These are phyloP conservation scores for Ptychobarbus kaznakovi DNA, from an alignment of 2,797 vertebrate species.

Conservation along the genomic window DNA sequence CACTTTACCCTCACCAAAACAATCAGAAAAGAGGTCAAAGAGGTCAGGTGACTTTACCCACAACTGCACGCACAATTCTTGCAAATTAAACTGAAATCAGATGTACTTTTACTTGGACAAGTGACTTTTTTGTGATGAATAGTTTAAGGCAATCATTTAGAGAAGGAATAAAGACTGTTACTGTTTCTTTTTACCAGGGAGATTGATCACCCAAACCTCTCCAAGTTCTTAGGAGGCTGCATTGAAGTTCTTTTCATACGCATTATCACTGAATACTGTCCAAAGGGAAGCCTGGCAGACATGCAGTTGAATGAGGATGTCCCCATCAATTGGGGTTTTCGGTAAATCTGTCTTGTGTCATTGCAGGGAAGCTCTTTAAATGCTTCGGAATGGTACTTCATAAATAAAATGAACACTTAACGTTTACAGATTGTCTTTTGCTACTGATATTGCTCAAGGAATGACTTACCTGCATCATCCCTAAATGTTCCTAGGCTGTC, in stretches of 20 bases:
- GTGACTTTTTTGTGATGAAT: neutral
- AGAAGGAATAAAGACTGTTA: neutral
- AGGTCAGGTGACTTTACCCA: slow-evolving; percentile 73
- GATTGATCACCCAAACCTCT: slow-evolving; percentile 82
- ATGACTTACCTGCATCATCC: slow-evolving; percentile 81
- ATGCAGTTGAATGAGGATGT: slow-evolving; percentile 80
- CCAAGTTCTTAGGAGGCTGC: slow-evolving; percentile 81
- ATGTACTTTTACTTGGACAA: neutral
- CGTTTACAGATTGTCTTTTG: slow-evolving; percentile 77
- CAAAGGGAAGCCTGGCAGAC: slow-evolving; percentile 81
- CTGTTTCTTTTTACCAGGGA: slow-evolving; percentile 65
- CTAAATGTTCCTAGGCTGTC: slow-evolving; percentile 76
- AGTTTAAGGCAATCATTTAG: neutral
- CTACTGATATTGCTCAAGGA: slow-evolving; percentile 77
- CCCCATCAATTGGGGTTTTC: slow-evolving; percentile 84
- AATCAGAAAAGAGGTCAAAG: slow-evolving; percentile 82
- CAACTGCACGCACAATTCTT: neutral
- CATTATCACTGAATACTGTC: slow-evolving; percentile 82
- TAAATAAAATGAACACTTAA: neutral
- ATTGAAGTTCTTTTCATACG: slow-evolving; percentile 76
- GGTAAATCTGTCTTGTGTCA: slow-evolving; percentile 63
- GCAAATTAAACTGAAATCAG: neutral
- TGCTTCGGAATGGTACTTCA: neutral
- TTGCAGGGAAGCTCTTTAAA: neutral
- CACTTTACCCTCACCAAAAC: slow-evolving; percentile 79